phyloP scores from a whole-genome alignment of 2,888 invertebrate species.

The Cantharis rustica region DNA sequence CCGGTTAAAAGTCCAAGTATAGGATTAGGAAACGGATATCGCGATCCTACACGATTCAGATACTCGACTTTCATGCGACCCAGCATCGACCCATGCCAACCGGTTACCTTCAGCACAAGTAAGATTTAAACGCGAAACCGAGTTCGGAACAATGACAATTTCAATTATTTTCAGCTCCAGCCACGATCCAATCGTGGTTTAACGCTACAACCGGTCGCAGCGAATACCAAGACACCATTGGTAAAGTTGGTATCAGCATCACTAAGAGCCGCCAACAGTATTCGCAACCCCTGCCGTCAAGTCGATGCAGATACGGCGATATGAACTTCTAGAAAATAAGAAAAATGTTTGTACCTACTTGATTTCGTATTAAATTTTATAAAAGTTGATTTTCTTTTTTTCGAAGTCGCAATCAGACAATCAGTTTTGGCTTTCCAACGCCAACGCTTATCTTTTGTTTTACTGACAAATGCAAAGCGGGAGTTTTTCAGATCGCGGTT shows the following conservation, averaged over 20 bases:
- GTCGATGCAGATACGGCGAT: constrained; percentile 64
- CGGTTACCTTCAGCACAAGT: constrained; percentile 50
- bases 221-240: constrained; percentile 67
- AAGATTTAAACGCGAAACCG: constrained; percentile 26
- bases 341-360: not conserved
- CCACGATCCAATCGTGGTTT: constrained; percentile 60
- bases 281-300: constrained; percentile 66
- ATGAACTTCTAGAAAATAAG: constrained; percentile 52
- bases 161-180: constrained; percentile 52
- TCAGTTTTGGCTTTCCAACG: no score
- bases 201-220: constrained; percentile 63
- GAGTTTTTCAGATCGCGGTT: not conserved
- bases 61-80: constrained; percentile 62
- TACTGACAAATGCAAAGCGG: no score
- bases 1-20: constrained; percentile 63
- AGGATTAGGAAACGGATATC: constrained; percentile 64
- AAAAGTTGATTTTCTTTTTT: not conserved
- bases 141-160: not conserved
- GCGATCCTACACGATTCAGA: constrained; percentile 66
- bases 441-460: no score
- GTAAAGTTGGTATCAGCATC: constrained; percentile 64
- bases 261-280: constrained; percentile 67
- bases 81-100: constrained; percentile 59
- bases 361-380: not conserved
- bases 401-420: no score